These are phyloP conservation scores for Rousettus madagascariensis DNA, from an alignment of 2,797 vertebrate genomes.

Conservation along the genomic window DNA sequence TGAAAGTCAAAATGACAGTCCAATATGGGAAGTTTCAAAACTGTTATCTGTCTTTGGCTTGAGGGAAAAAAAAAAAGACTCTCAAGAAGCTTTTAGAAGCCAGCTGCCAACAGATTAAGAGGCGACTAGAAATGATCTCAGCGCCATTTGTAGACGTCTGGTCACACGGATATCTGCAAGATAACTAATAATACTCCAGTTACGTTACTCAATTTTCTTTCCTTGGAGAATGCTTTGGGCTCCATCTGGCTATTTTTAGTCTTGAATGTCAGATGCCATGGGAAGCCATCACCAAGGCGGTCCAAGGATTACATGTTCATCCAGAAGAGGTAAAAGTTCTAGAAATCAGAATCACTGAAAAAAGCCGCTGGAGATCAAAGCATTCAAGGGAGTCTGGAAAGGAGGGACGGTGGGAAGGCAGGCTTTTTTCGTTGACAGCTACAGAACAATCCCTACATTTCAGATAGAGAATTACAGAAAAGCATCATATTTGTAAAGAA, in stretches of 20 bases:
- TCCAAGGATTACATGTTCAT: neutral
- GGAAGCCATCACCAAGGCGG: neutral
- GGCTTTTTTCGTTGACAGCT: neutral
- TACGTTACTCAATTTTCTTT: constrained; percentile 38
- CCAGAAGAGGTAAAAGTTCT: constrained; percentile 44
- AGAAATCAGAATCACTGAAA: neutral
- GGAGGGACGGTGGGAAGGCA: neutral
- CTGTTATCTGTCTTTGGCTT: neutral
- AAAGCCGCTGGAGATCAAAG: neutral
- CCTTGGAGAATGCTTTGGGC: constrained; percentile 58
- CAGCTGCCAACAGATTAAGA: constrained; percentile 43
- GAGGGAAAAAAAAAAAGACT: neutral
- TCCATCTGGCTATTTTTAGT: constrained; percentile 64
- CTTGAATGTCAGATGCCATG: neutral
- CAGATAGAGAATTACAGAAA: neutral
- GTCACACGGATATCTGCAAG: constrained; percentile 75
- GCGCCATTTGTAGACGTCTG: constrained; percentile 56
- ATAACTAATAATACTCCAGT: constrained; percentile 73
- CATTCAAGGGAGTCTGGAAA: neutral
- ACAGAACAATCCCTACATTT: neutral
- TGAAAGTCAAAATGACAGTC: neutral
- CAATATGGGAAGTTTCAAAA: neutral
- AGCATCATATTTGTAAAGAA: neutral
- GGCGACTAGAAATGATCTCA: constrained; percentile 66
- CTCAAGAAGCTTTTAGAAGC: constrained; percentile 42